phyloP scores from a whole-genome alignment of 2,113 vertebrate genomes.

The Gnathonemus echidnorhynchus region DNA sequence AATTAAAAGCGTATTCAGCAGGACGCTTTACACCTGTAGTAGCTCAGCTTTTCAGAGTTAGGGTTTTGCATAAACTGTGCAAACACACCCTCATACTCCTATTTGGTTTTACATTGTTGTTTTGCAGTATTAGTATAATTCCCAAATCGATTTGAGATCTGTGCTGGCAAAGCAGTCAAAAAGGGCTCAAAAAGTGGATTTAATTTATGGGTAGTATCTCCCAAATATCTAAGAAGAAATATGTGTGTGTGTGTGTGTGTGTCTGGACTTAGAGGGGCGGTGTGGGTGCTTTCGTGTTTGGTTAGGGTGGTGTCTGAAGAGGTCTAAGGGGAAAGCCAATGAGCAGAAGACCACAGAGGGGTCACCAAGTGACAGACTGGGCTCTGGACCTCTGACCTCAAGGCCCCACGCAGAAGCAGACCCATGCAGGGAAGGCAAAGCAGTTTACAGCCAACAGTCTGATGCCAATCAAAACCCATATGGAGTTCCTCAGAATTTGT shows the following conservation, averaged over 20 bases:
- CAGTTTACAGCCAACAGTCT: neutral
- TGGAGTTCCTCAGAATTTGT: neutral
- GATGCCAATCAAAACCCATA: too few species aligned
- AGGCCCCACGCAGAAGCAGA: neutral
- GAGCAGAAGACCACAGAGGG: neutral
- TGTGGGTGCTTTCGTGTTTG: neutral
- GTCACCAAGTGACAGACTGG: neutral
- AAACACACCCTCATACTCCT: neutral
- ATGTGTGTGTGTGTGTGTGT: too few species aligned
- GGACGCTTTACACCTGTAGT: neutral
- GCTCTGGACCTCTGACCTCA: neutral
- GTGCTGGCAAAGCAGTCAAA: neutral
- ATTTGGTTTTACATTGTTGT: neutral
- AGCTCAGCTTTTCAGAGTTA: neutral
- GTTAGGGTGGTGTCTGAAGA: neutral
- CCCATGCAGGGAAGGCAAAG: too few species aligned
- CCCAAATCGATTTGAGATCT: neutral
- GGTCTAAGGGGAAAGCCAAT: neutral
- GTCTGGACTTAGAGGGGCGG: too few species aligned
- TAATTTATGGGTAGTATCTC: too few species aligned
- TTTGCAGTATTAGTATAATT: neutral
- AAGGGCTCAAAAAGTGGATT: neutral
- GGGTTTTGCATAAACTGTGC: neutral
- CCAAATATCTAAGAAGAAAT: too few species aligned
- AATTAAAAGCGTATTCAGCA: neutral